A percentile compares a stretch with the other conserved stretches of the same genome.
Conservation (phyloP, 2,888 invertebrate species). For the Pyrrhia umbra region DNA sequence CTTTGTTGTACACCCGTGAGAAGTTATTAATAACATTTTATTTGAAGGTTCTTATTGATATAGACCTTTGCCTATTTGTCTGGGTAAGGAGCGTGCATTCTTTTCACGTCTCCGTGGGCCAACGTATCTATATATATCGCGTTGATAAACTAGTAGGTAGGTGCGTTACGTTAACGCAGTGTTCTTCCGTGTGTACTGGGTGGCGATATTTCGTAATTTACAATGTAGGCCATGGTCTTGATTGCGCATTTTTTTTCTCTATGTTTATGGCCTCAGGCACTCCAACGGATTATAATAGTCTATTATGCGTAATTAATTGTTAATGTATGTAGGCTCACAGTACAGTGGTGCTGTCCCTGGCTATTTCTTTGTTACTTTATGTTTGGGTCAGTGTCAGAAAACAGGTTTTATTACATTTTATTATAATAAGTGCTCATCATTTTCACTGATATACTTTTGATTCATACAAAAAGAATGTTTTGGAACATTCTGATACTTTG, state of each 20-base stretch:
- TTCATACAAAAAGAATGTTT: slow-evolving; percentile 32
- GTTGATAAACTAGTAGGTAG: slow-evolving; percentile 81
- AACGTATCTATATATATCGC: slow-evolving; percentile 86
- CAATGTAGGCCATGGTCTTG: slow-evolving; percentile 87
- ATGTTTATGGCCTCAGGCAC: slow-evolving; percentile 71
- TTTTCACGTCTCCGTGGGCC: slow-evolving; percentile 81
- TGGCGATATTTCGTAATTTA: slow-evolving; percentile 87
- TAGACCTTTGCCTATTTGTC: slow-evolving; percentile 61
- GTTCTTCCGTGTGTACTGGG: slow-evolving; percentile 85
- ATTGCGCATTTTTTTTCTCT: slow-evolving; percentile 82
- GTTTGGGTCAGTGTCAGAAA: slow-evolving; percentile 55
- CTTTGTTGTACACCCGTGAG: slow-evolving; percentile 53
- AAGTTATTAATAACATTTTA: slow-evolving; percentile 63
- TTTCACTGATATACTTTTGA: slow-evolving; percentile 26
- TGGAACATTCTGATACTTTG: slow-evolving; percentile 14
- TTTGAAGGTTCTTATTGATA: slow-evolving; percentile 59
- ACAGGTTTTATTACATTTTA: slow-evolving; percentile 51
- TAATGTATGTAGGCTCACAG: slow-evolving; percentile 42
- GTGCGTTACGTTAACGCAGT: slow-evolving; percentile 74
- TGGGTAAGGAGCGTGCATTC: slow-evolving; percentile 74
- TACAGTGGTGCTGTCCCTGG: slow-evolving; percentile 24
- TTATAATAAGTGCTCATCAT: slow-evolving; percentile 8
- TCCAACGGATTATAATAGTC: slow-evolving; percentile 44
- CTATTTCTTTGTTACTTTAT: slow-evolving; percentile 53
- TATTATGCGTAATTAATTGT: slow-evolving; percentile 56